Evolutionary conservation across 2,113 vertebrate species (phyloP).

Genomic region (Aleadryas rufinucha): DNA sequence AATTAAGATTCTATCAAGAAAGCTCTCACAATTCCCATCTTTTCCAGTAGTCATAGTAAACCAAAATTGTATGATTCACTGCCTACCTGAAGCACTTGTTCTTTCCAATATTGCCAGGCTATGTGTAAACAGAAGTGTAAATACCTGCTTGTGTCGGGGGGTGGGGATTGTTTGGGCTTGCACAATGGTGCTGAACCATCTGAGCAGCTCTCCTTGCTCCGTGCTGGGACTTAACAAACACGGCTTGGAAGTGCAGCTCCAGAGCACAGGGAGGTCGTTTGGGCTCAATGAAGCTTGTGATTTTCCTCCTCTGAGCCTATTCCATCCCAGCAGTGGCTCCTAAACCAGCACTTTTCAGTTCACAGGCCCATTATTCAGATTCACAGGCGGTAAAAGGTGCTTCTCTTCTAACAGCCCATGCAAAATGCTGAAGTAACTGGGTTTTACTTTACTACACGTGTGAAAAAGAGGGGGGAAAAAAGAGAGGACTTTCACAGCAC

Average conservation of each 20-base stretch:
- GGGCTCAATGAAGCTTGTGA: background rate
- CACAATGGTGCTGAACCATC: slow-evolving; percentile 1
- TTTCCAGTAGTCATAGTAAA: background rate
- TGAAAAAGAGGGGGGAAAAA: background rate
- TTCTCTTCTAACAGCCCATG: background rate
- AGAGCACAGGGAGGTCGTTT: background rate
- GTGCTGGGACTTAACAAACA: background rate
- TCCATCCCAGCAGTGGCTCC: background rate
- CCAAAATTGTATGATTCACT: background rate
- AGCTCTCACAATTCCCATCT: background rate
- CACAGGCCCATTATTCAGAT: background rate
- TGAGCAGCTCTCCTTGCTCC: slow-evolving; percentile 30
- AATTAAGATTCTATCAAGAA: background rate
- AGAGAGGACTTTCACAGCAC: background rate
- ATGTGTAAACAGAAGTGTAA: slow-evolving; percentile 14
- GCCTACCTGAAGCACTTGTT: background rate
- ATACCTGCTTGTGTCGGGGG: background rate
- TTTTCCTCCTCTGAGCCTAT: background rate
- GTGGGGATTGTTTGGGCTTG: slow-evolving; percentile 9
- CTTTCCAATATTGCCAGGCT: slow-evolving; percentile 21
- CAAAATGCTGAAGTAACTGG: background rate
- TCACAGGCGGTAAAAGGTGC: background rate
- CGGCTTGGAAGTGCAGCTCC: background rate
- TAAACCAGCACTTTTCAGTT: background rate
- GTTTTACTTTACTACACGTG: background rate